A percentile compares a stretch with the other conserved stretches of the same genome.
phyloP scores from a whole-genome alignment of 2,113 vertebrate genomes.

The Chaetorhynchus papuensis region DNA sequence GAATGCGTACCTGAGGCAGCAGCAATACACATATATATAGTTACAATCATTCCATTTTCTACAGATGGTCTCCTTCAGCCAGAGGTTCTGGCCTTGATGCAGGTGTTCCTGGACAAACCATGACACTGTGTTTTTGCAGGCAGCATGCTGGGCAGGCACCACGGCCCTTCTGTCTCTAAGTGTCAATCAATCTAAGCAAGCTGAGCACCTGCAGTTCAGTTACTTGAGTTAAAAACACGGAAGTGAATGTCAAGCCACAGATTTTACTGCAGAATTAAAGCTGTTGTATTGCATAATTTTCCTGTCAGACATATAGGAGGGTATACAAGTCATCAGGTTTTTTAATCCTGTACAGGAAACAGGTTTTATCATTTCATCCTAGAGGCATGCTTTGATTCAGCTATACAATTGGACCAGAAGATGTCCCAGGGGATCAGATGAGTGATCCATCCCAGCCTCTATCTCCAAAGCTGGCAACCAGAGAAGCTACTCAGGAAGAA shows the following conservation, averaged over 20 bases:
- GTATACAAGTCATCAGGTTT: neutral
- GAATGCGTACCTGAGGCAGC: neutral
- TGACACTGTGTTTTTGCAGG: neutral
- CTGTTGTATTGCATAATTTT: neutral
- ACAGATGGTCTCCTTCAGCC: constrained; percentile 21
- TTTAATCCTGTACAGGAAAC: neutral
- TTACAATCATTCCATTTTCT: neutral
- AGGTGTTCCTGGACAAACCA: neutral
- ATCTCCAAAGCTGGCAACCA: neutral
- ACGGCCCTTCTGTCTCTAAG: neutral
- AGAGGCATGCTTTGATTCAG: neutral
- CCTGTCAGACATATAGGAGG: neutral
- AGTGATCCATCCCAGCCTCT: neutral
- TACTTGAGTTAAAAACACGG: neutral
- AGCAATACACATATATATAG: neutral
- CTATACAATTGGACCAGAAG: accelerated
- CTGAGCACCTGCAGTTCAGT: neutral
- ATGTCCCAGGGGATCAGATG: neutral
- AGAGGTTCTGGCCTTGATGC: neutral
- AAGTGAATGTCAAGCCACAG: neutral
- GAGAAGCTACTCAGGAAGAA: neutral
- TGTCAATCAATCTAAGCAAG: neutral
- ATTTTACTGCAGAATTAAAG: neutral
- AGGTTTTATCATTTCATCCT: neutral
- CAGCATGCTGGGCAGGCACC: neutral